phyloP scores from a whole-genome alignment of 2,888 invertebrate genomes.

The Heliothis peltigera region DNA sequence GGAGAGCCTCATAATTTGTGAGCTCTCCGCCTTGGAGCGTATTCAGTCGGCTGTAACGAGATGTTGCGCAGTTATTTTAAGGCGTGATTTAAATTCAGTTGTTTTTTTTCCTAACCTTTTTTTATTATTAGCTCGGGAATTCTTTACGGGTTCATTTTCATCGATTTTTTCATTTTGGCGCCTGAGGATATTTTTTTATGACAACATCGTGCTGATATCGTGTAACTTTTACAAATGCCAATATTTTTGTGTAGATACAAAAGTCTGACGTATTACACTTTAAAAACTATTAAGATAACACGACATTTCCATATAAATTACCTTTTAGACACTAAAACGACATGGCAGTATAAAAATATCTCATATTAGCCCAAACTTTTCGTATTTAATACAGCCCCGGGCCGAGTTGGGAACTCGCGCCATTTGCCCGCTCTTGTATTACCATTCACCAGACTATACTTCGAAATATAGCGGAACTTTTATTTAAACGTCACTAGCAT shows the following conservation, averaged over 20 bases:
- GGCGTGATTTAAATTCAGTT: conserved; percentile 60
- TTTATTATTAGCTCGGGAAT: conserved; percentile 27
- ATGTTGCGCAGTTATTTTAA: conserved; percentile 67
- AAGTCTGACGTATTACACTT: conserved; percentile 26
- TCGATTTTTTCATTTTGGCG: not conserved
- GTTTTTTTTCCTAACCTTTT: conserved; percentile 37
- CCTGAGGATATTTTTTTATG: not conserved
- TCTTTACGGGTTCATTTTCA: conserved; percentile 2
- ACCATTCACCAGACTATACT: conserved; percentile 66
- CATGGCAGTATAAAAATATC: conserved; percentile 67
- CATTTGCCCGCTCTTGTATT: conserved; percentile 66
- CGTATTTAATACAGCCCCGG: conserved; percentile 71
- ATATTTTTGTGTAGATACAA: conserved; percentile 1
- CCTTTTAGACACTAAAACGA: conserved; percentile 52
- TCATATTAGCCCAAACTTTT: conserved; percentile 74
- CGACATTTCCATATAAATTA: conserved; percentile 27
- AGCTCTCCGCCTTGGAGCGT: conserved; percentile 66
- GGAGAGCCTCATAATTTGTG: conserved; percentile 73
- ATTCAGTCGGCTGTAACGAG: conserved; percentile 67
- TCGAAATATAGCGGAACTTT: conserved; percentile 66
- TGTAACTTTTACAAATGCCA: conserved; percentile 1
- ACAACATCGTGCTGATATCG: not conserved
- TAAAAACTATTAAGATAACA: conserved; percentile 48
- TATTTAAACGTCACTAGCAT: conserved; percentile 67
- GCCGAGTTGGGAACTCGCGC: conserved; percentile 65